A percentile compares a stretch with the other conserved stretches of the same genome.
Conservation (phyloP, 2,113 vertebrate genomes). For the Anarhynchus alexandrinus region DNA sequence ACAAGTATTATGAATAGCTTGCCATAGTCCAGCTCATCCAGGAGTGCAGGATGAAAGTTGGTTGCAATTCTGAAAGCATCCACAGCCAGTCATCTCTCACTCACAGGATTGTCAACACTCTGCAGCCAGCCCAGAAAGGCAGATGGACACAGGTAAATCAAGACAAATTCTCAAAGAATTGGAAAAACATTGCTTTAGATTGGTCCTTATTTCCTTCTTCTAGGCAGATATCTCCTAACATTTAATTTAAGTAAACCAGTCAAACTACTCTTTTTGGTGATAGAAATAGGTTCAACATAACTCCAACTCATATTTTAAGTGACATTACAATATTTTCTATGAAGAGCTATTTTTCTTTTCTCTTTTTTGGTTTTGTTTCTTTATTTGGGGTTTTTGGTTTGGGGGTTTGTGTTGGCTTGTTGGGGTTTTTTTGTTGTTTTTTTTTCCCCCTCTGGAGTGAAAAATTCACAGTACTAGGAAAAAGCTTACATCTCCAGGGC, state of each 20-base stretch:
- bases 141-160: not conserved
- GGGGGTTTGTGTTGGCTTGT: accelerated
- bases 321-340: not conserved
- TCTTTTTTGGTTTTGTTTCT: not conserved
- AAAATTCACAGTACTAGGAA: not conserved
- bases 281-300: not conserved
- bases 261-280: not conserved
- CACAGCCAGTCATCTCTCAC: not conserved
- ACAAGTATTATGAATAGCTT: not conserved
- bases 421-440: not conserved
- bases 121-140: not conserved
- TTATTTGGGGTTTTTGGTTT: not conserved
- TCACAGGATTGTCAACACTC: not conserved
- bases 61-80: not conserved
- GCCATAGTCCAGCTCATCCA: not conserved
- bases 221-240: not conserved
- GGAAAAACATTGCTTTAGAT: not conserved
- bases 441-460: accelerated
- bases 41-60: not conserved
- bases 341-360: not conserved
- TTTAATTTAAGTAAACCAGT: not conserved
- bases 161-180: not conserved
- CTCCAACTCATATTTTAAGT: not conserved
- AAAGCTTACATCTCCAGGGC: not conserved
- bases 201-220: not conserved